Conservation (phyloP, 2,797 vertebrate species). For the Falco concolor region DNA sequence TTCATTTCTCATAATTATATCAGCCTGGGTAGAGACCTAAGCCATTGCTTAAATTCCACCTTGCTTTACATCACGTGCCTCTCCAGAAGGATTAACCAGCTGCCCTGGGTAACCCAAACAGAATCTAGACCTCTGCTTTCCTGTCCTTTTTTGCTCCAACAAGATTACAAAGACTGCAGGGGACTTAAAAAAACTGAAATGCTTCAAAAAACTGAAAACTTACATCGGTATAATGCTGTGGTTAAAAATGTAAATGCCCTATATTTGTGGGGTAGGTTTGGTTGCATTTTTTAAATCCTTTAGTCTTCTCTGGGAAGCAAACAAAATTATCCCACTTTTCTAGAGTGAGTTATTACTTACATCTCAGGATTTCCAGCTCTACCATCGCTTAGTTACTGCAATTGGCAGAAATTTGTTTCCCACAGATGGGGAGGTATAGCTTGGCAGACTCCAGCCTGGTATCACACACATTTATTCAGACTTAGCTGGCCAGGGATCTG, state of each 20-base stretch:
- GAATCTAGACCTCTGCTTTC: background rate
- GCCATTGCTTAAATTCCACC: background rate
- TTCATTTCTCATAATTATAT: background rate
- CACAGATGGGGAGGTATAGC: background rate
- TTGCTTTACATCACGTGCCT: background rate
- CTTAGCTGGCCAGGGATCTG: background rate
- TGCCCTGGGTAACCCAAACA: background rate
- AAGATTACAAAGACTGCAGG: background rate
- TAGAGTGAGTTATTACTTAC: background rate
- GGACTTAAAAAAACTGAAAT: background rate
- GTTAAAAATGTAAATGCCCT: background rate
- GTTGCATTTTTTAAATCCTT: background rate
- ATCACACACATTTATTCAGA: background rate
- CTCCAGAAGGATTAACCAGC: background rate
- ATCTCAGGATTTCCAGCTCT: background rate
- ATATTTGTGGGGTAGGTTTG: background rate
- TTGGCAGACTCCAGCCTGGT: background rate
- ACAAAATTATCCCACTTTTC: background rate
- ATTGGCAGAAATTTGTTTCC: background rate
- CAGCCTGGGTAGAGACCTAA: background rate
- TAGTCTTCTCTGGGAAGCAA: background rate
- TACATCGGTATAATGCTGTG: background rate
- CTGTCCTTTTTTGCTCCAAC: background rate
- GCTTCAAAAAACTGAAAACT: background rate
- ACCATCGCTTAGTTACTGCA: background rate